phyloP scores from a whole-genome alignment of 2,113 vertebrate species.

The Chelonoidis abingdonii region DNA sequence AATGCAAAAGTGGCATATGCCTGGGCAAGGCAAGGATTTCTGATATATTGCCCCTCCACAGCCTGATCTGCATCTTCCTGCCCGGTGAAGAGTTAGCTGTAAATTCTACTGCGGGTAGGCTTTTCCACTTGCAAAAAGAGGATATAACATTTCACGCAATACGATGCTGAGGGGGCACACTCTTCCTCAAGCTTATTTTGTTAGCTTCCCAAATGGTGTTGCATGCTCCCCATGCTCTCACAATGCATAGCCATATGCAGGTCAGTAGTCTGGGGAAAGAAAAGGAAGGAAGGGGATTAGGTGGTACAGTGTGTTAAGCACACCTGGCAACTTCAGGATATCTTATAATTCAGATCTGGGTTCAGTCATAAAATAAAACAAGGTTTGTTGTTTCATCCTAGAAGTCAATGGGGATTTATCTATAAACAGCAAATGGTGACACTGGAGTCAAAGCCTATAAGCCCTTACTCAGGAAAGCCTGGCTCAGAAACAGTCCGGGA shows the following conservation, averaged over 20 bases:
- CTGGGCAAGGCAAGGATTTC: background rate
- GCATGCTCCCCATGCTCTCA: background rate
- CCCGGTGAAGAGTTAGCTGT: background rate
- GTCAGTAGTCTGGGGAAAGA: slow-evolving; percentile 13
- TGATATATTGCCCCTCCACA: background rate
- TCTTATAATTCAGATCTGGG: background rate
- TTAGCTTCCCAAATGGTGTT: background rate
- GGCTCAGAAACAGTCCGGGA: background rate
- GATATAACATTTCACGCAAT: background rate
- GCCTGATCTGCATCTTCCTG: background rate
- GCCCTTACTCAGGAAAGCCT: fast-evolving
- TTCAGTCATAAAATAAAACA: background rate
- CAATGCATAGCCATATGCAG: background rate
- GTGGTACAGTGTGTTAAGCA: background rate
- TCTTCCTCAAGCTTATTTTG: background rate
- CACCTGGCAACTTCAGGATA: background rate
- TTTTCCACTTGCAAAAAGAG: background rate
- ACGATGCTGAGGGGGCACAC: background rate
- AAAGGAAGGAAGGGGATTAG: background rate
- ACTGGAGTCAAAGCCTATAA: background rate
- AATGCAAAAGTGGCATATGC: background rate
- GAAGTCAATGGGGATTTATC: background rate
- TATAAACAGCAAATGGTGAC: background rate
- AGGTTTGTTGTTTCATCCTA: background rate
- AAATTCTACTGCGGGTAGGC: background rate